Evolutionary conservation across 2,888 invertebrate species (phyloP).

Genomic region (Trachelus troglodyta): DNA sequence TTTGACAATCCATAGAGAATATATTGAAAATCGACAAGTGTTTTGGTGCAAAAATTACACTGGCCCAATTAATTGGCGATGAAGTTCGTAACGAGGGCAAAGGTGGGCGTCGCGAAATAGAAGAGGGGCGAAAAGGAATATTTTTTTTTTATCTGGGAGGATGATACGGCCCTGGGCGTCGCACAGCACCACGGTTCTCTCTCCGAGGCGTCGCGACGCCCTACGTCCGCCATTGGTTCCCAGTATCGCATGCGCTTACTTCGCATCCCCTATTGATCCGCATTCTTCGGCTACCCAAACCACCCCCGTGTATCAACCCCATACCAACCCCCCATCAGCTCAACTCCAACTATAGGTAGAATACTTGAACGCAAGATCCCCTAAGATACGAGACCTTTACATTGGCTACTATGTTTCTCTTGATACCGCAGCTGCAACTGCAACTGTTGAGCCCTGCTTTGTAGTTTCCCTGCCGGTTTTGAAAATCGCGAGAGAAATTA

Average conservation of each 20-base stretch:
- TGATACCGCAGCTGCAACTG: conserved; percentile 17
- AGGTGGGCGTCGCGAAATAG: neutral
- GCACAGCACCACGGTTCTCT: conserved; percentile 26
- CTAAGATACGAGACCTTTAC: conserved; percentile 53
- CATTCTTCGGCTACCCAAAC: conserved; percentile 18
- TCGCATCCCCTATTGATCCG: conserved; percentile 55
- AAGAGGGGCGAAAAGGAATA: neutral
- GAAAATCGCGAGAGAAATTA: neutral
- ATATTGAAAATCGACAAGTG: neutral
- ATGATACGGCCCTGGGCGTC: conserved; percentile 1
- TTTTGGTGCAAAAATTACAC: neutral
- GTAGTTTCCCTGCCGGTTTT: neutral
- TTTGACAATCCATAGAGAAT: neutral
- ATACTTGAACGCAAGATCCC: conserved; percentile 58
- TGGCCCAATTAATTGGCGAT: neutral
- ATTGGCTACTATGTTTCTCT: conserved; percentile 33
- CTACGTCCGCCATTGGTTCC: conserved; percentile 53
- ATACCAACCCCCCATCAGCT: neutral
- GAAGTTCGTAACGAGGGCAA: neutral
- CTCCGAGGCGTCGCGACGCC: conserved; percentile 44
- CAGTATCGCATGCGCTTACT: conserved; percentile 51
- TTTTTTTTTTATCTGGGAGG: neutral
- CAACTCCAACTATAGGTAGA: conserved; percentile 24
- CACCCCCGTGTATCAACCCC: conserved; percentile 16
- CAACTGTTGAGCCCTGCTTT: neutral